Conservation (phyloP, 2,888 invertebrate species). For the Leptopilina myrica region DNA sequence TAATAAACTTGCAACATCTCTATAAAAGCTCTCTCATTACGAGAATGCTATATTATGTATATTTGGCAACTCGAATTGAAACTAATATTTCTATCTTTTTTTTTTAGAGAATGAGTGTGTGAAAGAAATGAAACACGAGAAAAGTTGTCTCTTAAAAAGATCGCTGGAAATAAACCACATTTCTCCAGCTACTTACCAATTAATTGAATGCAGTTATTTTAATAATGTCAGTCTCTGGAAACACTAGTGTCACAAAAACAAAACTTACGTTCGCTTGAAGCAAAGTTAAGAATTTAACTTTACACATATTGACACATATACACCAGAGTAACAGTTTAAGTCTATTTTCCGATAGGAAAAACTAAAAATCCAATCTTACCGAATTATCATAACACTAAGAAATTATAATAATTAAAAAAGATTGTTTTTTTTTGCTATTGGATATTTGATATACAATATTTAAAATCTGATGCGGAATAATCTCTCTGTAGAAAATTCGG, state of each 20-base stretch:
- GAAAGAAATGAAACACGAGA: not conserved
- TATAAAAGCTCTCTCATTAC: not conserved
- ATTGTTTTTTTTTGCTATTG: too few species aligned
- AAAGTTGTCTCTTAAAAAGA: constrained; percentile 26
- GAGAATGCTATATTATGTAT: too few species aligned
- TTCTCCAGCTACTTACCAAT: constrained; percentile 39
- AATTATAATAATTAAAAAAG: not conserved
- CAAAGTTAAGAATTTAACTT: constrained; percentile 37
- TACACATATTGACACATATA: not conserved
- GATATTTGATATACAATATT: too few species aligned
- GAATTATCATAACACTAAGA: not conserved
- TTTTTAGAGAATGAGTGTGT: too few species aligned
- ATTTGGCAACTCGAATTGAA: too few species aligned
- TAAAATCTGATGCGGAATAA: too few species aligned
- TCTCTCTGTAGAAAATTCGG: too few species aligned
- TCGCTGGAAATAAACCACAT: constrained; percentile 27
- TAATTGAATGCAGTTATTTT: constrained; percentile 28
- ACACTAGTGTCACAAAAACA: constrained; percentile 36
- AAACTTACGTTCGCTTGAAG: constrained; percentile 20
- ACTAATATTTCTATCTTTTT: too few species aligned
- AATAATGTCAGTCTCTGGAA: constrained; percentile 23
- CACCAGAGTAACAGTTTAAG: constrained; percentile 1
- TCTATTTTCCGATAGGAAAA: constrained; percentile 1
- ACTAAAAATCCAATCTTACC: not conserved
- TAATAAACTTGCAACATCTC: not conserved